Conservation (phyloP, 2,113 vertebrate species). For the Forbesichthys agassizii region DNA sequence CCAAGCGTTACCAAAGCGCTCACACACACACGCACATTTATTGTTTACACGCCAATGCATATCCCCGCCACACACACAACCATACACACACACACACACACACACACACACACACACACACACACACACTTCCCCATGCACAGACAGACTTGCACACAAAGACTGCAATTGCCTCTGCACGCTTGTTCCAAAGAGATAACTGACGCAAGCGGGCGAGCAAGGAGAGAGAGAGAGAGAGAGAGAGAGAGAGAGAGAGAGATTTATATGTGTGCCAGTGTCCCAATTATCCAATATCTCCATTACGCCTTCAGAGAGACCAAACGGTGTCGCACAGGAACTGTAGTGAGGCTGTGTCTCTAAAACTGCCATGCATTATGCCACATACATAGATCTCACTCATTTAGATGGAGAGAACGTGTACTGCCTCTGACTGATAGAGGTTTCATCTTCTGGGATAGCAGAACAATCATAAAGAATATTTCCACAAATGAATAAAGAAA, state of each 20-base stretch:
- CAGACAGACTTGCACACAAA: constrained; percentile 33
- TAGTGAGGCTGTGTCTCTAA: constrained; percentile 35
- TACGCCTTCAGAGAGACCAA: constrained; percentile 56
- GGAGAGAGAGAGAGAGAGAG: constrained; percentile 5
- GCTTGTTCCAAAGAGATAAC: constrained; percentile 69
- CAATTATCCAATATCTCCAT: constrained; percentile 70
- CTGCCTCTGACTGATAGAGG: constrained; percentile 2
- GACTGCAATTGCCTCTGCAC: constrained; percentile 42
- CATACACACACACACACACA: not conserved
- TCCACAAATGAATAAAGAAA: not conserved
- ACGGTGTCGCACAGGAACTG: constrained; percentile 45
- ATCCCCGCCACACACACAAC: constrained; percentile 1
- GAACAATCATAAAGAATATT: not conserved
- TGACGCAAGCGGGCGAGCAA: constrained; percentile 34
- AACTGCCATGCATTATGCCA: constrained; percentile 35
- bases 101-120: constrained; percentile 35
- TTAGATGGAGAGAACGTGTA: constrained; percentile 22
- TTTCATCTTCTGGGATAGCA: not conserved
- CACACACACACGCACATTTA: not conserved
- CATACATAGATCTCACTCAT: constrained; percentile 47
- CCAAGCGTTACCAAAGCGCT: constrained; percentile 57
- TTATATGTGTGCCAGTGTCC: constrained; percentile 67
- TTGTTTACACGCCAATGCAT: not conserved
- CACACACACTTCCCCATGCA: not conserved
- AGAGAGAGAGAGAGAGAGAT: constrained; percentile 30